These are phyloP conservation scores for Oegoconia quadripuncta DNA, from an alignment of 2,888 invertebrate species.

Conservation along the genomic window DNA sequence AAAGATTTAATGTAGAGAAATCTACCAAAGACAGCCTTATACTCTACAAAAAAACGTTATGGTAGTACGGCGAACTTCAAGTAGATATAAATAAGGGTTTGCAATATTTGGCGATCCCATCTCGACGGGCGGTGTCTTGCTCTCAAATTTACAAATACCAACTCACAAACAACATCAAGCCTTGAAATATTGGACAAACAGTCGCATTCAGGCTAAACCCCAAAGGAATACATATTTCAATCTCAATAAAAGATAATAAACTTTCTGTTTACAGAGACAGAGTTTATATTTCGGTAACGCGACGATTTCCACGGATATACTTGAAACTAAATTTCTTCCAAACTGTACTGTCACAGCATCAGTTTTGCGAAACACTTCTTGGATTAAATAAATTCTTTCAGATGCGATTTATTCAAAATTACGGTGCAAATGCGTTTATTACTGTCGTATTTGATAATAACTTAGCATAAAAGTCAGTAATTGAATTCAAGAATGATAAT, in stretches of 20 bases:
- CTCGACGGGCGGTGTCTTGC: constrained; percentile 57
- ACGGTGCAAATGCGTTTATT: constrained; percentile 43
- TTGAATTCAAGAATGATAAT: constrained; percentile 11
- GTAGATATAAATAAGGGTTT: constrained; percentile 76
- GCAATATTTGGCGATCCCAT: constrained; percentile 71
- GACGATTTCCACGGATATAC: constrained; percentile 31
- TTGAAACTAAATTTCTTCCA: constrained; percentile 59
- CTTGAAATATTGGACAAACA: constrained; percentile 20
- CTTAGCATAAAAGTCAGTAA: constrained; percentile 26
- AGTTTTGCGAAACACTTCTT: constrained; percentile 60
- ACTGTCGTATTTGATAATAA: constrained; percentile 41
- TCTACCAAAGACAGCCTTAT: background rate
- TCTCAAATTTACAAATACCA: constrained; percentile 47
- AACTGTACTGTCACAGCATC: constrained; percentile 58
- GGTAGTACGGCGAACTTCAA: constrained; percentile 68
- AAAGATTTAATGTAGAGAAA: no score
- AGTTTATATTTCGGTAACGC: constrained; percentile 46
- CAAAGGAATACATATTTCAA: constrained; percentile 33
- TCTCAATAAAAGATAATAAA: constrained; percentile 49
- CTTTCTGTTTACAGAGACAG: constrained; percentile 38
- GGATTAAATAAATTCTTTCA: constrained; percentile 65
- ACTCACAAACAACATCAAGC: constrained; percentile 27
- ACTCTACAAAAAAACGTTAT: constrained; percentile 48
- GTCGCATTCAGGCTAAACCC: constrained; percentile 21
- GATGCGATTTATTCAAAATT: constrained; percentile 51